Evolutionary conservation across 1,140 invertebrate species (phyloP), one percentile per base, ranked within the genome.

Genomic region (Micrasema longulum): DNA sequence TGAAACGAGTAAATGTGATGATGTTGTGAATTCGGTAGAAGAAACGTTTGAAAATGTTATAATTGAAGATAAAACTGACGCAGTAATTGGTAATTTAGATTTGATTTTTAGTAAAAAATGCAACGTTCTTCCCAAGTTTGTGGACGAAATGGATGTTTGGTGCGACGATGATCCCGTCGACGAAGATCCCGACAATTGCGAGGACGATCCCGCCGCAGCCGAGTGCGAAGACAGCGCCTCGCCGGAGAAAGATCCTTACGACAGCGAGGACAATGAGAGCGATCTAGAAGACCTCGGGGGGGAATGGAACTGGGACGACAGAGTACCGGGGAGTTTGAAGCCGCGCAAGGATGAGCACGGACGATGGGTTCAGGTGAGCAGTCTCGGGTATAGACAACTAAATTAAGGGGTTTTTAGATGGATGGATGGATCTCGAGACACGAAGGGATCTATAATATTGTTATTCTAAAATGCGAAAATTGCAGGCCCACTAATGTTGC

Each of bases 331-430:
- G 0, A 78, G 79, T 0, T 69, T 81, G 6, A 64, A 75, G n/a
- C 81, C 81, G 0, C 76, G 77, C 18, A 50, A 48, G 43, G 77
- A 81, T n/a, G 76, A 79, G 5, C 22, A 80, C 0, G 81, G 81
- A 0, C 20, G 75, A 45, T 89, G 87, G 87, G 78, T 79, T 0
- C 87, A 87, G 79, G 84, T 86, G 65, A 72, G 22, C n/a, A n/a
- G n/a, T n/a, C n/a, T n/a, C n/a, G n/a, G n/a, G n/a, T n/a, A n/a
- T n/a, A n/a, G n/a, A n/a, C n/a, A n/a, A n/a, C n/a, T n/a, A n/a
- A n/a, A n/a, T n/a, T n/a, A n/a, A n/a, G n/a, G n/a, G n/a, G n/a
- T n/a, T n/a, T n/a, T n/a, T n/a, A n/a, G n/a, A n/a, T n/a, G n/a
- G n/a, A n/a, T n/a, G n/a, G n/a, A n/a, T n/a, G n/a, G n/a, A n/a